Conservation (phyloP, 2,888 invertebrate species). For the Chrysodeixis includens region DNA sequence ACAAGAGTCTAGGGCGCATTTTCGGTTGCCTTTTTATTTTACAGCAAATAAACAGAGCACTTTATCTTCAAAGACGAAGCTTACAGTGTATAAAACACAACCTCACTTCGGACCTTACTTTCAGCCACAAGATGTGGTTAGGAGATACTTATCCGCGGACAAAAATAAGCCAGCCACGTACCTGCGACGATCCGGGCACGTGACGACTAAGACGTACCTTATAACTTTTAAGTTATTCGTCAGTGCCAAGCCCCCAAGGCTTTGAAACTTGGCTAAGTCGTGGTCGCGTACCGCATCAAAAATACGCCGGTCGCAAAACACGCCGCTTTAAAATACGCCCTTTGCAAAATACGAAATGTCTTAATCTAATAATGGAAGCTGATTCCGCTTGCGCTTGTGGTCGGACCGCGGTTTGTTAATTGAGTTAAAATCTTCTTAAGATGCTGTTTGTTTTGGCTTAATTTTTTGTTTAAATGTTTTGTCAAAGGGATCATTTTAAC, state of each 20-base stretch:
- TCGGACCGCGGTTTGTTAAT: constrained; percentile 53
- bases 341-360: constrained; percentile 54
- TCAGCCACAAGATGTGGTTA: constrained; percentile 35
- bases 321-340: constrained; percentile 40
- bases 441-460: constrained; percentile 45
- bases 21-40: not conserved
- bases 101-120: constrained; percentile 14
- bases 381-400: constrained; percentile 60
- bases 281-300: constrained; percentile 71
- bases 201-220: constrained; percentile 58
- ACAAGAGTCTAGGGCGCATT: too few species aligned
- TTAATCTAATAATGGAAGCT: constrained; percentile 60
- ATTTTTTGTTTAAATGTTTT: constrained; percentile 13
- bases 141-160: constrained; percentile 51
- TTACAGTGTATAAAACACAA: constrained; percentile 14
- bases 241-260: constrained; percentile 57
- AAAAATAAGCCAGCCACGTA: constrained; percentile 66
- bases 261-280: constrained; percentile 68
- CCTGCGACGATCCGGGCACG: constrained; percentile 59
- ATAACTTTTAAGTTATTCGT: constrained; percentile 73
- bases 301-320: constrained; percentile 65
- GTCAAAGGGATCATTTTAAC: not conserved
- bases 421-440: constrained; percentile 53
- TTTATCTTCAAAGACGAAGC: not conserved
- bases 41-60: not conserved